Conservation (phyloP, 2,797 vertebrate genomes). For the Paratrypauchen microcephalus region DNA sequence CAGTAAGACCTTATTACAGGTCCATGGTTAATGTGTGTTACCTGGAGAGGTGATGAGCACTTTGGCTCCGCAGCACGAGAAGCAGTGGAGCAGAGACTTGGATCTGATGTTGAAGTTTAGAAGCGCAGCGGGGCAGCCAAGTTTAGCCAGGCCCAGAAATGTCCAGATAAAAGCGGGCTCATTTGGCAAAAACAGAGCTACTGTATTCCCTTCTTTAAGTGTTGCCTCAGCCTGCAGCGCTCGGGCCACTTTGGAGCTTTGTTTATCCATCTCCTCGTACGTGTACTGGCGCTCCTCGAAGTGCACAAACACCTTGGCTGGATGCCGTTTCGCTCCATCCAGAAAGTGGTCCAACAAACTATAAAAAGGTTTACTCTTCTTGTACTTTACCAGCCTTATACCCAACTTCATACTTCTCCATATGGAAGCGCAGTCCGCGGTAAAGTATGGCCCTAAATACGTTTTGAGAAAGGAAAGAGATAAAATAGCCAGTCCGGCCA, state of each 20-base stretch:
- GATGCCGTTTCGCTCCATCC: slow-evolving; percentile 62
- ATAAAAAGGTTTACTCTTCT: slow-evolving; percentile 61
- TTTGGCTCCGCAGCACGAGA: slow-evolving; percentile 82
- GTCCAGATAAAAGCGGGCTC: slow-evolving; percentile 81
- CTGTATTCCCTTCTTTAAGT: slow-evolving; percentile 78
- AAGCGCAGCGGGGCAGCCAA: slow-evolving; percentile 84
- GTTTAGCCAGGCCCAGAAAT: slow-evolving; percentile 84
- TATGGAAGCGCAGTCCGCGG: slow-evolving; percentile 59
- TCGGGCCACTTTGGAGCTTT: slow-evolving; percentile 81
- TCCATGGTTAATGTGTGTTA: slow-evolving; percentile 27
- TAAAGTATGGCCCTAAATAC: slow-evolving; percentile 51
- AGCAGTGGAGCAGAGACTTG: slow-evolving; percentile 85
- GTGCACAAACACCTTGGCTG: slow-evolving; percentile 76
- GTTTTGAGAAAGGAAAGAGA: slow-evolving; percentile 29
- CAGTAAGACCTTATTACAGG: no score
- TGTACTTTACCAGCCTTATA: slow-evolving; percentile 41
- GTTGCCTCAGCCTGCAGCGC: slow-evolving; percentile 72
- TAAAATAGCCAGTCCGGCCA: slow-evolving; percentile 64
- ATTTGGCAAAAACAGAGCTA: slow-evolving; percentile 84
- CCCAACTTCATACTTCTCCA: slow-evolving; percentile 42
- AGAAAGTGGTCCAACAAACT: slow-evolving; percentile 78
- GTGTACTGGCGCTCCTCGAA: slow-evolving; percentile 70
- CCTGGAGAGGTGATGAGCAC: slow-evolving; percentile 81
- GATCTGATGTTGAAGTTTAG: slow-evolving; percentile 85
- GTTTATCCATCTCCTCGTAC: slow-evolving; percentile 77